Conservation (phyloP, 1,140 invertebrate species). For the Euura lappo region DNA sequence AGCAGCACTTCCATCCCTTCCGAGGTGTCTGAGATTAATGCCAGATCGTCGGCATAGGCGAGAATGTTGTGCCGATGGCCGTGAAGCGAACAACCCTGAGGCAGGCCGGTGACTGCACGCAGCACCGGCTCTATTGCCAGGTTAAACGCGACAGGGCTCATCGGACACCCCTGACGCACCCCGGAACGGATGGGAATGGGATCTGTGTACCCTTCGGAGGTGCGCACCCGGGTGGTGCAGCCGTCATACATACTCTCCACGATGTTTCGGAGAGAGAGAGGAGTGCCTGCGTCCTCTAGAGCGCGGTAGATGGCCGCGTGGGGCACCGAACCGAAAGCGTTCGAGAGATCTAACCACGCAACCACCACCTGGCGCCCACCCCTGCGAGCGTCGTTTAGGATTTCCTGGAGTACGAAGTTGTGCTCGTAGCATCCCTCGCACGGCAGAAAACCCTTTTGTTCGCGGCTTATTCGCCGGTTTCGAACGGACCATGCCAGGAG, state of each 20-base stretch:
- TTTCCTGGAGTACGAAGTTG: constrained; percentile 42
- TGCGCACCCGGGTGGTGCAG: constrained; percentile 20
- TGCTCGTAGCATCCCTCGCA: constrained; percentile 49
- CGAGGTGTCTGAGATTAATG: constrained; percentile 21
- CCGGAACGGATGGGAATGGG: constrained; percentile 39
- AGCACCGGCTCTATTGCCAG: constrained; percentile 46
- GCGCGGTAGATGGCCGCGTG: constrained; percentile 35
- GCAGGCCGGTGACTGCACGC: not conserved
- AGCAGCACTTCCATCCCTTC: constrained; percentile 28
- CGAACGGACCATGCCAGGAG: too few relatives aligned
- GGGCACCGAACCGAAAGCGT: constrained; percentile 45
- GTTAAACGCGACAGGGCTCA: constrained; percentile 53
- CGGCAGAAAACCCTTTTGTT: constrained; percentile 45
- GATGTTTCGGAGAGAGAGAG: constrained; percentile 18
- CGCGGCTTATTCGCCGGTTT: not conserved
- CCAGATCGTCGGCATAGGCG: constrained; percentile 44
- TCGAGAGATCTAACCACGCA: constrained; percentile 42
- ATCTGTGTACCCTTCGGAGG: constrained; percentile 29
- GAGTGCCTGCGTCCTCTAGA: constrained; percentile 21
- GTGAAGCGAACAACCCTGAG: constrained; percentile 27
- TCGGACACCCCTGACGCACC: constrained; percentile 52
- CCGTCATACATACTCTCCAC: constrained; percentile 30
- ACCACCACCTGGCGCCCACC: constrained; percentile 30
- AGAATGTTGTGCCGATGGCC: constrained; percentile 34
- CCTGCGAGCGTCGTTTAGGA: constrained; percentile 31